Base-by-base conservation (phyloP, 2,797 vertebrate genomes). In the Sebastes nivosus region DNA sequence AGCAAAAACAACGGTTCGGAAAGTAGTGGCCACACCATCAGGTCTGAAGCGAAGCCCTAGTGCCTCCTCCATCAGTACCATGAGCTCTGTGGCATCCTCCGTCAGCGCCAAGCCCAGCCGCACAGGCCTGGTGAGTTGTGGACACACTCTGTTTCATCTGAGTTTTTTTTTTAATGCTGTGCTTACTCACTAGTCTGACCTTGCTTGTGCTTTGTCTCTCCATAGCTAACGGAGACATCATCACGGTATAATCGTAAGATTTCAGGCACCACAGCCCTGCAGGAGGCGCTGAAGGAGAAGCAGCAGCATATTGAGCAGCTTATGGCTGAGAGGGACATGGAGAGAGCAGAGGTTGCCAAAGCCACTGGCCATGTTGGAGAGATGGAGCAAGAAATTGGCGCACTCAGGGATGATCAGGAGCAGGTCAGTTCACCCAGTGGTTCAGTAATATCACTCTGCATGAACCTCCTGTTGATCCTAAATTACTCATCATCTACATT, bases 241-340 rank as follows among this genome's bases (percentile, higher is more conserved):
- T 99, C 99, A 1, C 95, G 99, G 13, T 99, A 99, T 74, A 96
- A 95, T 79, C 96, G 99, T 66, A 99, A 99, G 95, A 99, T 99
- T 89, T 99, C 99, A 4, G 98, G 98, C 89, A 99, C 97, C 91
- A 99, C 99, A 0, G 99, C 99, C 22, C 93, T 99, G 32, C 98
- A 99, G 93, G 99, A 99, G 92, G 98, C 98, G 0, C 94, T 99
- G 90, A 99, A 99, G 94, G 99, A 99, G 95, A 99, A 99, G 87
- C 98, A 99, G 93, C 98, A 99, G 90, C 99, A 99, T 90, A 99
- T 99, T 63, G 98, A 99, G 87, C 99, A 99, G 94, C 96, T 99
- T 66, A 95, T 99, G 94, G 98, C 97, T 6, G 98, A 99, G 90
- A 94, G 98, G 84, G 98, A 99, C 92, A 95, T 98, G 94, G 98